A percentile compares a stretch with the other conserved stretches of the same genome.
phyloP scores from a whole-genome alignment of 2,797 vertebrate species.

The Sebastes aleutianus region DNA sequence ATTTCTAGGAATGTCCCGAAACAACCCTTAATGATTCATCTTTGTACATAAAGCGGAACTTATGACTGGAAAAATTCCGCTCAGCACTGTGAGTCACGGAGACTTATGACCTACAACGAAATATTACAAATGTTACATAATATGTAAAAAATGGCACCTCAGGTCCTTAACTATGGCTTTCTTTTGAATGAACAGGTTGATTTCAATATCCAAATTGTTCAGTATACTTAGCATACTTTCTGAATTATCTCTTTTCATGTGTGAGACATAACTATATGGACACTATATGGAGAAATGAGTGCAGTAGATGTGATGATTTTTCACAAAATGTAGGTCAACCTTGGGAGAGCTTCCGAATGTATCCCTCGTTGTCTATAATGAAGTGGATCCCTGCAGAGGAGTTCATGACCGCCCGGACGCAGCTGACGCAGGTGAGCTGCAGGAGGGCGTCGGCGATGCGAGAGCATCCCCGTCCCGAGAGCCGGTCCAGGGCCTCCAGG shows the following conservation, averaged over 20 bases:
- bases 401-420: conserved; percentile 95
- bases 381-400: conserved; percentile 92
- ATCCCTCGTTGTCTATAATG: conserved; percentile 95
- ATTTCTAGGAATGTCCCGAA: conserved; percentile 15
- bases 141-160: background rate
- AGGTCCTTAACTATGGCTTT: background rate
- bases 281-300: background rate
- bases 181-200: background rate
- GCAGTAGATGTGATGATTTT: background rate
- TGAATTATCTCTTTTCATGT: background rate
- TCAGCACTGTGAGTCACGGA: conserved; percentile 16
- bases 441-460: conserved; percentile 93
- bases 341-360: conserved; percentile 95
- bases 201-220: background rate
- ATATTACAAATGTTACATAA: background rate
- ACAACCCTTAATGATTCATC: conserved; percentile 22
- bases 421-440: conserved; percentile 96
- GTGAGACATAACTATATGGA: background rate
- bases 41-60: background rate
- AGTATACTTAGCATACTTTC: background rate
- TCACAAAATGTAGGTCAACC: conserved; percentile 76
- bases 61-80: conserved; percentile 18
- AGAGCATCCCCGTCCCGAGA: conserved; percentile 92
- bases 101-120: background rate
- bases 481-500: conserved; percentile 93